phyloP scores from a whole-genome alignment of 2,888 invertebrate species.

The Cryptocephalus primarius region DNA sequence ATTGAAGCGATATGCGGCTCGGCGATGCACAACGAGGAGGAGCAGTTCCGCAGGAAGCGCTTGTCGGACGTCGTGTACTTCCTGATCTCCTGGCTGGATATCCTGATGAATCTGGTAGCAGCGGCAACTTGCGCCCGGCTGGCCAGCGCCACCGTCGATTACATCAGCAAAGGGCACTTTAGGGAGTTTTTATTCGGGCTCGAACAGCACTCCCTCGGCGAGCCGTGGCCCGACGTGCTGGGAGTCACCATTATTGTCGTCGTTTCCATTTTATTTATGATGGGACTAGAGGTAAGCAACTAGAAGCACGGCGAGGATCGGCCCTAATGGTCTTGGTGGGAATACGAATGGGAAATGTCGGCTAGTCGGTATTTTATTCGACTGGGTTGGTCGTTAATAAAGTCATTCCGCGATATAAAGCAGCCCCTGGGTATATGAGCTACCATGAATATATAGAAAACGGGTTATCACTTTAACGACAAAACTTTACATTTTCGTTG shows the following conservation, averaged over 20 bases:
- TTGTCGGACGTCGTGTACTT: conserved; percentile 44
- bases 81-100: conserved; percentile 49
- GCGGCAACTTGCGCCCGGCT: conserved; percentile 51
- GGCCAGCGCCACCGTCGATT: conserved; percentile 51
- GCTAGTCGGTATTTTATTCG: no score
- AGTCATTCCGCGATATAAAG: no score
- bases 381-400: no score
- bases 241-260: conserved; percentile 51
- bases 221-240: conserved; percentile 53
- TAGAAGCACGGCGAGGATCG: not conserved
- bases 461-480: no score
- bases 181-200: conserved; percentile 49
- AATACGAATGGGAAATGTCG: no score
- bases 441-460: no score
- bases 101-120: conserved; percentile 47
- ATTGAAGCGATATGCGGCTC: conserved; percentile 24
- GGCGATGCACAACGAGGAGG: conserved; percentile 15
- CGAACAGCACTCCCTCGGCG: conserved; percentile 46
- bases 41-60: conserved; percentile 33
- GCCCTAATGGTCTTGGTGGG: no score
- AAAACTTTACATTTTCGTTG: no score
- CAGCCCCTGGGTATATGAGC: no score
- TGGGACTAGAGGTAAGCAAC: conserved; percentile 46
- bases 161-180: conserved; percentile 48
- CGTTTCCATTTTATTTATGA: conserved; percentile 51